These are phyloP conservation scores for Daktulosphaira vitifoliae DNA, from an alignment of 1,140 invertebrate species.

Conservation along the genomic window DNA sequence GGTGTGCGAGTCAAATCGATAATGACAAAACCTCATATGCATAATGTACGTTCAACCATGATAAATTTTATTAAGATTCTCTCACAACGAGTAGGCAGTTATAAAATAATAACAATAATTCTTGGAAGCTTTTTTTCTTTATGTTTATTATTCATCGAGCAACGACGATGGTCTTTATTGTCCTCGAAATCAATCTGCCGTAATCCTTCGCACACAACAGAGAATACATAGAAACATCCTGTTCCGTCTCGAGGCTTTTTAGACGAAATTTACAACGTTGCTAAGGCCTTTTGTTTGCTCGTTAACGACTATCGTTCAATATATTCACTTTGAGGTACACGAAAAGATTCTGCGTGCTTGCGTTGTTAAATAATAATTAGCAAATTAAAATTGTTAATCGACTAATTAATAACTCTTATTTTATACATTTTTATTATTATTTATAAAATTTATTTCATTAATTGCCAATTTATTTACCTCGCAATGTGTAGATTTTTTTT, in stretches of 20 bases:
- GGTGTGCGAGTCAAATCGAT: constrained; percentile 33
- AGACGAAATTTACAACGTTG: not conserved
- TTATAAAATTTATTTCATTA: too few species aligned
- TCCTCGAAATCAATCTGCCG: constrained; percentile 26
- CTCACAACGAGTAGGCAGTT: constrained; percentile 8
- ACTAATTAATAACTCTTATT: too few species aligned
- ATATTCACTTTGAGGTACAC: too few species aligned
- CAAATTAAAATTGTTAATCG: too few species aligned
- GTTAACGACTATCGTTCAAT: constrained; percentile 14
- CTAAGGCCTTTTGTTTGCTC: constrained; percentile 21
- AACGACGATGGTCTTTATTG: constrained; percentile 12
- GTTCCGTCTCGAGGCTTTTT: not conserved
- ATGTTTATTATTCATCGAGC: not conserved
- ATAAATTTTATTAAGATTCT: constrained; percentile 31
- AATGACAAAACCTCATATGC: constrained; percentile 33
- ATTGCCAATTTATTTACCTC: too few species aligned
- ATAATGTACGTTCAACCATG: constrained; percentile 3
- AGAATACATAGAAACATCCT: constrained; percentile 2
- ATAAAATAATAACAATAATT: not conserved
- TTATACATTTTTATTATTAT: too few species aligned
- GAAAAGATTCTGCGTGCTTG: too few species aligned
- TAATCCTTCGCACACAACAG: constrained; percentile 9
- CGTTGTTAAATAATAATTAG: too few species aligned
- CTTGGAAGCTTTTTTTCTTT: constrained; percentile 8
- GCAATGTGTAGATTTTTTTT: too few species aligned